These are phyloP conservation scores for Mystacornis crossleyi DNA, from an alignment of 2,113 vertebrate genomes.

Conservation along the genomic window DNA sequence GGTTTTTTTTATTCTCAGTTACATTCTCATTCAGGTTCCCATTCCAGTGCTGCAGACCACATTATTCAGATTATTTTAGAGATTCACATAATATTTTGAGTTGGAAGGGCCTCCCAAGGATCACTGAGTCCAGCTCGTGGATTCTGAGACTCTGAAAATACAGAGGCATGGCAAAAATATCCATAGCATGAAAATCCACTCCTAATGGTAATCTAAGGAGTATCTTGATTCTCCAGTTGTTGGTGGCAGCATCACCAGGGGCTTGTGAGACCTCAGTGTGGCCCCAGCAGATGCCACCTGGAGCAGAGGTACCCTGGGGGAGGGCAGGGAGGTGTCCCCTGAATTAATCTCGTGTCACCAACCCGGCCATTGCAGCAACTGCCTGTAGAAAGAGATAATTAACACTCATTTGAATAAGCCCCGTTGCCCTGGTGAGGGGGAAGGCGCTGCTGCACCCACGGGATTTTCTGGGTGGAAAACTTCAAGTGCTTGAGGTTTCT, in stretches of 20 bases:
- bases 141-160: neutral
- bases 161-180: neutral
- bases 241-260: neutral
- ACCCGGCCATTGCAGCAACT: accelerated
- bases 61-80: neutral
- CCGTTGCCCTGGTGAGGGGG: neutral
- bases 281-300: neutral
- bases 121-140: neutral
- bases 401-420: neutral
- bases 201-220: too few species aligned
- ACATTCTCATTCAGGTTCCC: neutral
- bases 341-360: neutral
- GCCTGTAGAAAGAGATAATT: neutral
- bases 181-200: neutral
- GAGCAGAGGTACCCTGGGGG: neutral
- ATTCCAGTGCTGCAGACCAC: neutral
- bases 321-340: neutral
- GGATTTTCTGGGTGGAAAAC: neutral
- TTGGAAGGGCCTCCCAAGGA: neutral
- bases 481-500: neutral
- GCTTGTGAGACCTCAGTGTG: accelerated
- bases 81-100: neutral
- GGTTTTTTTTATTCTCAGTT: neutral
- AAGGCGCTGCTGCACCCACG: neutral
- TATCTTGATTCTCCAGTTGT: accelerated